Evolutionary conservation across 2,113 vertebrate genomes (phyloP).

Genomic region (Stigmatopora nigra): DNA sequence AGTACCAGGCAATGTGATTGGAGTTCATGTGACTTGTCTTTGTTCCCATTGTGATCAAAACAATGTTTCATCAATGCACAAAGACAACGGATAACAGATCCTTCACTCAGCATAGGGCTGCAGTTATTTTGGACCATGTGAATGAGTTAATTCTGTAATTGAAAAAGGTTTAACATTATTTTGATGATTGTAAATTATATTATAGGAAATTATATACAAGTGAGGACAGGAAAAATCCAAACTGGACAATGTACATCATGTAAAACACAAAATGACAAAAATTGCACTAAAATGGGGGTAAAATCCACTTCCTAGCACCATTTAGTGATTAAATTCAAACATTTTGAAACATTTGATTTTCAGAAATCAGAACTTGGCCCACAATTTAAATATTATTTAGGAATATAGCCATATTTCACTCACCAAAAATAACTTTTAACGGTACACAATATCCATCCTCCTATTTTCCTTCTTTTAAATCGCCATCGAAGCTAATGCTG

Average conservation of each 20-base stretch:
- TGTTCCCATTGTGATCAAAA: constrained; percentile 37
- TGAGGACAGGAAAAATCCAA: background rate
- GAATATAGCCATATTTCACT: too few relatives aligned
- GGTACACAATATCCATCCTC: too few relatives aligned
- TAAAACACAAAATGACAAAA: background rate
- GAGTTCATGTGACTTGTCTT: constrained; percentile 32
- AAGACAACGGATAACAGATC: constrained; percentile 23
- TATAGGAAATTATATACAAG: background rate
- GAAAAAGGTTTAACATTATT: background rate
- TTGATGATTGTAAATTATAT: background rate
- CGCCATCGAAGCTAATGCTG: too few relatives aligned
- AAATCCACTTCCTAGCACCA: too few relatives aligned
- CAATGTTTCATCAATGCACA: constrained; percentile 35
- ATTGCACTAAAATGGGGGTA: too few relatives aligned
- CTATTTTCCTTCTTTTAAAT: too few relatives aligned
- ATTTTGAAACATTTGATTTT: too few relatives aligned
- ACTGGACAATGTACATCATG: background rate
- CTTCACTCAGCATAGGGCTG: constrained; percentile 5
- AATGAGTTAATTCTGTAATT: constrained; percentile 10
- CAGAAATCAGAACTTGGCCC: too few relatives aligned
- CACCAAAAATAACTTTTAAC: too few relatives aligned
- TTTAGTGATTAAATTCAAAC: too few relatives aligned
- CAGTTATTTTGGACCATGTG: constrained; percentile 21
- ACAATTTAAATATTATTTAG: too few relatives aligned
- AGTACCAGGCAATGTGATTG: constrained; percentile 39